Conservation (phyloP, 2,888 invertebrate species). For the Leucozona laternaria region DNA sequence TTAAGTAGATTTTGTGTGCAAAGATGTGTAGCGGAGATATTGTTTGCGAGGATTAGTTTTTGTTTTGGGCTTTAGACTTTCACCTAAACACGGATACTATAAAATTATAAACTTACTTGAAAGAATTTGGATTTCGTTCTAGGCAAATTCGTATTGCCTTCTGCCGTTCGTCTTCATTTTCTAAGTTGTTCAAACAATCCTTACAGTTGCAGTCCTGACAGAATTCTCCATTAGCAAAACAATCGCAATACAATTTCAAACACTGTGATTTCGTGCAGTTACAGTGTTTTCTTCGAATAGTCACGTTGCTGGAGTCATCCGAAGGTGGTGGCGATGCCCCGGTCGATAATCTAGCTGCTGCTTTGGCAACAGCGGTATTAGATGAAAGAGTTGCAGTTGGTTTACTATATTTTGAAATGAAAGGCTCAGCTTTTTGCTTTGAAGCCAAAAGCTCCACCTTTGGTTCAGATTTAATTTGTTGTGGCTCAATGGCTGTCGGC, state of each 20-base stretch:
- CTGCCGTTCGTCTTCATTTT: conserved; percentile 97
- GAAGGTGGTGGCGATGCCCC: conserved; percentile 60
- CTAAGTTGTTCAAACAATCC: conserved; percentile 98
- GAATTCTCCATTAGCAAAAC: conserved; percentile 99
- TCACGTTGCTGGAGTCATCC: conserved; percentile 71
- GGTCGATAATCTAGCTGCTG: conserved; percentile 4
- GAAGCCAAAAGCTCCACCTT: conserved; percentile 63
- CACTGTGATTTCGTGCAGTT: conserved; percentile 99
- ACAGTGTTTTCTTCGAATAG: conserved; percentile 93
- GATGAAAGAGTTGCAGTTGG: neutral
- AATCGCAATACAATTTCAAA: conserved; percentile 99
- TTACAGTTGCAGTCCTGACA: conserved; percentile 99
- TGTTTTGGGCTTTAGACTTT: too few species aligned
- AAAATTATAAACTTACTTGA: conserved; percentile 85
- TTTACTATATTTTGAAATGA: conserved; percentile 63
- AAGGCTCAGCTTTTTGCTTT: conserved; percentile 71
- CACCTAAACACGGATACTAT: too few species aligned
- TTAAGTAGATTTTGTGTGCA: too few species aligned
- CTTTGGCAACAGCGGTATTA: neutral
- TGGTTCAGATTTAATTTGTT: conserved; percentile 33
- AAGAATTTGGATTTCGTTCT: conserved; percentile 98
- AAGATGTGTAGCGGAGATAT: too few species aligned
- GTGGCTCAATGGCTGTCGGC: conserved; percentile 40
- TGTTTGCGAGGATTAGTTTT: too few species aligned
- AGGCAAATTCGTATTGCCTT: conserved; percentile 97